These are phyloP conservation scores for Halesus radiatus DNA, from an alignment of 1,140 invertebrate genomes.

Conservation along the genomic window DNA sequence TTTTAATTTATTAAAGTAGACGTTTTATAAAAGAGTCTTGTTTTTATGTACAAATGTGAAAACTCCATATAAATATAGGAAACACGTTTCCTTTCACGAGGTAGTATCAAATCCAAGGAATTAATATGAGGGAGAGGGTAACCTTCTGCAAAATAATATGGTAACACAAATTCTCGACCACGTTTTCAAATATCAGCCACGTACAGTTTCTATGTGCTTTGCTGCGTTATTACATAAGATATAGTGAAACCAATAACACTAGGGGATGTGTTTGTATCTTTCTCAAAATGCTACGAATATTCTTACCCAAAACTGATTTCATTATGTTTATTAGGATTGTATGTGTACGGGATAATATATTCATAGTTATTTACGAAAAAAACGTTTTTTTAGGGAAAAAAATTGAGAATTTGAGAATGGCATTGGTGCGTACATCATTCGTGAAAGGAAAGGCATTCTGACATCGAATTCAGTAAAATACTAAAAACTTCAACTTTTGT, in stretches of 20 bases:
- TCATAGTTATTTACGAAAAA: too few species aligned
- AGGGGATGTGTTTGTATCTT: conserved; percentile 40
- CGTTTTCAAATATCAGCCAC: conserved; percentile 58
- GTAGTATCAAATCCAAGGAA: conserved; percentile 38
- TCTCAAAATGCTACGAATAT: conserved; percentile 35
- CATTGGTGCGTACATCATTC: too few species aligned
- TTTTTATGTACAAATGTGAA: background rate
- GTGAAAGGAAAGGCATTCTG: too few species aligned
- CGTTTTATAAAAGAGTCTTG: too few species aligned
- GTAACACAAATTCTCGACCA: conserved; percentile 57
- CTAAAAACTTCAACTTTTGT: too few species aligned
- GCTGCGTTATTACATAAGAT: conserved; percentile 57
- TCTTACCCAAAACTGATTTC: conserved; percentile 25
- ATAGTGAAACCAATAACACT: conserved; percentile 56
- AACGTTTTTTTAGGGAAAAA: background rate
- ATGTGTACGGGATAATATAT: conserved; percentile 7
- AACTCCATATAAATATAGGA: conserved; percentile 16
- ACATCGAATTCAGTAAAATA: too few species aligned
- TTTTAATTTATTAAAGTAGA: too few species aligned
- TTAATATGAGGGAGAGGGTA: conserved; percentile 45
- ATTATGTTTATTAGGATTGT: conserved; percentile 22
- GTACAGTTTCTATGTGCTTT: conserved; percentile 56
- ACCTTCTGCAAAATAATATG: conserved; percentile 53
- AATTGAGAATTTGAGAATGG: too few species aligned
- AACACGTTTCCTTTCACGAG: conserved; percentile 18